Base-by-base conservation (phyloP, 2,888 invertebrate genomes). In the Chouioia cunea region DNA sequence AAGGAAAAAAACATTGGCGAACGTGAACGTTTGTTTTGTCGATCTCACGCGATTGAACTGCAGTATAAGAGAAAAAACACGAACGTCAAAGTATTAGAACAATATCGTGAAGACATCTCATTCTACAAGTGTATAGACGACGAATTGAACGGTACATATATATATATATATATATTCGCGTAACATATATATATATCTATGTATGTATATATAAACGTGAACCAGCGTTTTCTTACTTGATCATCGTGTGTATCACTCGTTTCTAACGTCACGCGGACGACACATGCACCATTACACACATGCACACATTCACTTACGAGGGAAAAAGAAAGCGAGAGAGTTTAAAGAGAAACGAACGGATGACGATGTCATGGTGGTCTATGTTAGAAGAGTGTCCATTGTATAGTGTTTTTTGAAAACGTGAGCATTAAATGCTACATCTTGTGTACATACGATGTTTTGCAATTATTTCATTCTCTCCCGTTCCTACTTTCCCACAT, bases 341-440 rank as follows among this genome's bases (percentile, higher is more conserved):
- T 15, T 36, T 36, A 36, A 48, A 63, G 65, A 44, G 50, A 73
- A 71, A 65, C 70, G 54, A 36, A 62, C 76, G 79, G 77, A 77
- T 80, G 79, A 79, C 77, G 77, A 80, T 80, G 81, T 83, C 82
- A 81, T 79, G 82, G 80, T 83, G 83, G 81, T 84, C 82, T 83
- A 82, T 83, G 83, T 84, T 84, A 84, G 84, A 83, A 73, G 83
- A 83, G 82, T 84, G 84, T 84, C 84, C 83, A 83, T 84, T 84
- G 84, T 84, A 83, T 83, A 83, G 84, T 84, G 83, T 84, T 84
- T 84, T 84, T 84, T 83, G 83, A 83, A 36, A 83, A 83, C 83
- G 82, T 83, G 81, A 84, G 84, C 84, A 84, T 84, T 84, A 84
- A 84, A 84, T 84, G 84, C 84, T 83, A 81, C 83, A 83, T 83